phyloP scores from a whole-genome alignment of 2,888 invertebrate species.

The Drosophila leonis region DNA sequence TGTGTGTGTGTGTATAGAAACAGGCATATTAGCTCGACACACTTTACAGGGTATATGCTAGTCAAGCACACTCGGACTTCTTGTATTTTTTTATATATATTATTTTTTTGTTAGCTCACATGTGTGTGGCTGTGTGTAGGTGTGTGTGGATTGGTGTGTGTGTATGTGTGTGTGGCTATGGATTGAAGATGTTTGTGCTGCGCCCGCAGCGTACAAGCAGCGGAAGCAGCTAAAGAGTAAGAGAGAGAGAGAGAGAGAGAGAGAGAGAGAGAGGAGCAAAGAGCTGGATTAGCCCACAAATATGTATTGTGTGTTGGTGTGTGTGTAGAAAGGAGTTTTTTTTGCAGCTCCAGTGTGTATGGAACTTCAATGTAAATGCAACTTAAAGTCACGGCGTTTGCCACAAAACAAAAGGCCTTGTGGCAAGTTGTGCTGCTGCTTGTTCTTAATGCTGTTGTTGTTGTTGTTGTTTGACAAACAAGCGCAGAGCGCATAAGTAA shows the following conservation, averaged over 20 bases:
- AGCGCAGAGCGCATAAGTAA: conserved; percentile 71
- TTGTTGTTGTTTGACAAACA: conserved; percentile 57
- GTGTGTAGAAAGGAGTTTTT: conserved; percentile 7
- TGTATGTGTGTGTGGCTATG: conserved; percentile 33
- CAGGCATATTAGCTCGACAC: no score
- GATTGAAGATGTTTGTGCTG: conserved; percentile 71
- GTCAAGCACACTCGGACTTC: neutral
- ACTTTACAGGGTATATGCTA: neutral
- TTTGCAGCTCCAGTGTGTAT: neutral
- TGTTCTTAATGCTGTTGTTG: conserved; percentile 21
- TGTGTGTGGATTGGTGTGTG: conserved; percentile 9
- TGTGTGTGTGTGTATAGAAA: no score
- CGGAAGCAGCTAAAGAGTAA: conserved; percentile 27
- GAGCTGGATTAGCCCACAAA: conserved; percentile 53
- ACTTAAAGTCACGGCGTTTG: conserved; percentile 57
- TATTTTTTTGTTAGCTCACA: conserved; percentile 26
- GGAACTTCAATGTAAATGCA: conserved; percentile 72
- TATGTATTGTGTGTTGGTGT: conserved; percentile 1
- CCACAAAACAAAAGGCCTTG: conserved; percentile 49
- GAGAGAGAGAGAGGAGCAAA: neutral
- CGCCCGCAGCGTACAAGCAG: conserved; percentile 75
- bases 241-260: neutral
- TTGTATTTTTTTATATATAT: conserved; percentile 9
- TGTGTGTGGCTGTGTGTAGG: conserved; percentile 34
- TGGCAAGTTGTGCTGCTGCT: conserved; percentile 22